Evolutionary conservation across 2,797 vertebrate genomes (phyloP).

Genomic region (Clarias pachynema): DNA sequence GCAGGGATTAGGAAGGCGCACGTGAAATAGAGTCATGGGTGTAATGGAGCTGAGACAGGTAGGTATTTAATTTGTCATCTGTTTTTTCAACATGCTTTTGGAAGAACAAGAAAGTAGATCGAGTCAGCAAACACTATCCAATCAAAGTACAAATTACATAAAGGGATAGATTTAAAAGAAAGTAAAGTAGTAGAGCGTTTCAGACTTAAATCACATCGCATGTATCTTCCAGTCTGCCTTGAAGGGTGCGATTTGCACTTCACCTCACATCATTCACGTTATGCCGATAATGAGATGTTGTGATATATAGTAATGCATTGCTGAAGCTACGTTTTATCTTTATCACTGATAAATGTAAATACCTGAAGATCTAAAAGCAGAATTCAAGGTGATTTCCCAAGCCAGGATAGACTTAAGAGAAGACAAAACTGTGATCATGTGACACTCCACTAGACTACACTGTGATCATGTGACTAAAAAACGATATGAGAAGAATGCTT

Average conservation of each 20-base stretch:
- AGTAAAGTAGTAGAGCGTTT: not conserved
- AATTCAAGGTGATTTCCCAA: conserved; percentile 24
- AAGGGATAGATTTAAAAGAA: not conserved
- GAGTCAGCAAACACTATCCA: not conserved
- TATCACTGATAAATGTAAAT: not conserved
- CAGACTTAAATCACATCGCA: not conserved
- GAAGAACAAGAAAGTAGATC: not conserved
- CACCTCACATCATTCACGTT: not conserved
- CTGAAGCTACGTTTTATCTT: not conserved
- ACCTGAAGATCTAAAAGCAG: not conserved
- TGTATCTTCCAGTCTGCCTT: not conserved
- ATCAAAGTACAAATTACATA: not conserved
- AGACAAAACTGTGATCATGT: conserved; percentile 21
- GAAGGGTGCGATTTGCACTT: not conserved
- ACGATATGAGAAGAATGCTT: not conserved
- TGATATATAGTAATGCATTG: not conserved
- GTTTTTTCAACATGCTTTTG: not conserved
- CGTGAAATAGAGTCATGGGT: not conserved
- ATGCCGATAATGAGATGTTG: not conserved
- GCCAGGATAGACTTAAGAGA: not conserved
- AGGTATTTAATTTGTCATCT: not conserved
- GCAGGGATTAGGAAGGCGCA: not conserved
- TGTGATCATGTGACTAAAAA: not conserved
- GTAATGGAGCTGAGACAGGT: not conserved
- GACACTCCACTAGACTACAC: not conserved